Percentiles rank a stretch among this genome's conserved stretches.
phyloP scores from a whole-genome alignment of 2,113 vertebrate genomes.

The Nasalis larvatus region DNA sequence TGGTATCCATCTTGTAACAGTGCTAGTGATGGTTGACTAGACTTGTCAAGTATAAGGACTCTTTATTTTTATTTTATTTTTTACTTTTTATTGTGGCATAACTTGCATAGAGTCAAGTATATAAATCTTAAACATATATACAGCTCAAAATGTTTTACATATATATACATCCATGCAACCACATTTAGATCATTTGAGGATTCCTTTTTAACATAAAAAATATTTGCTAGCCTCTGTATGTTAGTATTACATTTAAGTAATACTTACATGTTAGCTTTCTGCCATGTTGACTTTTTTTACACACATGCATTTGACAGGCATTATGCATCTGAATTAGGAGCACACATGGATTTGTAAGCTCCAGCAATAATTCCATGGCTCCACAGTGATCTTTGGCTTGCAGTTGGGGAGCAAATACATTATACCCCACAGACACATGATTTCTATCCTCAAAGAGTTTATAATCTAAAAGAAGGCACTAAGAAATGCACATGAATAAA shows the following conservation, averaged over 20 bases:
- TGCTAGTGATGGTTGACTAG: not conserved
- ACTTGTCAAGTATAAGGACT: not conserved
- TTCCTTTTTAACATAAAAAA: not conserved
- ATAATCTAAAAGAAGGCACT: not conserved
- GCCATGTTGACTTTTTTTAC: not conserved
- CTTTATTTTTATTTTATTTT: conserved; percentile 4
- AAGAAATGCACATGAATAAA: conserved; percentile 1
- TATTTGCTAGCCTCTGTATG: not conserved
- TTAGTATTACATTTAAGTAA: not conserved
- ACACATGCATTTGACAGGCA: not conserved
- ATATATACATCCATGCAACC: not conserved
- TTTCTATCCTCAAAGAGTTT: not conserved
- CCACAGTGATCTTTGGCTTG: not conserved
- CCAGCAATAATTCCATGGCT: not conserved
- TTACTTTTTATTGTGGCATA: not conserved
- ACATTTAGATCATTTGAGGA: not conserved
- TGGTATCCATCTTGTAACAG: not conserved
- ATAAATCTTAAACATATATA: not conserved
- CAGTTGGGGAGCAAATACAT: not conserved
- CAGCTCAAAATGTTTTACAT: not conserved
- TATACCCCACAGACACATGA: not conserved
- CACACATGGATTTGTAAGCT: not conserved
- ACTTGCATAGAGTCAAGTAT: not conserved
- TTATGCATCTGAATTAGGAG: not conserved
- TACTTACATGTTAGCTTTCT: not conserved